Percentiles rank a stretch among this genome's conserved stretches.
Conservation (phyloP, 2,888 invertebrate genomes). For the Hoplodrina ambigua region DNA sequence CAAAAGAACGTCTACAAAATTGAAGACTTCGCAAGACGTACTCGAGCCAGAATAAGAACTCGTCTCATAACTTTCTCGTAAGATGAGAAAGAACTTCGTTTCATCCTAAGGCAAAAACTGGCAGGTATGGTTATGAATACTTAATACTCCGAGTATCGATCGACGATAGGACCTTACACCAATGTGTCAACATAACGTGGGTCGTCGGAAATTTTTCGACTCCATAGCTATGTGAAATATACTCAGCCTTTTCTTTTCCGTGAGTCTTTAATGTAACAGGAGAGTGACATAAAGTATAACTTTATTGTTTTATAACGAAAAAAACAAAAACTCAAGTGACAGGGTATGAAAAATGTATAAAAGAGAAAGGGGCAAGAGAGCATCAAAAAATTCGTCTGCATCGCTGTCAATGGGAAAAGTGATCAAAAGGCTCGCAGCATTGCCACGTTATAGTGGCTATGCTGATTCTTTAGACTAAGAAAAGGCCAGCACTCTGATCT, state of each 20-base stretch:
- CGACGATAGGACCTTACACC: constrained; percentile 8
- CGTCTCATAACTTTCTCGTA: constrained; percentile 11
- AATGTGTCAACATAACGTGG: constrained; percentile 32
- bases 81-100: constrained; percentile 28
- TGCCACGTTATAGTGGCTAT: no score
- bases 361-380: no score
- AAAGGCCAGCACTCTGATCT: no score
- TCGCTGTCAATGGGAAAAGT: no score
- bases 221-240: not conserved
- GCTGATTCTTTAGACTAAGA: no score
- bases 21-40: not conserved
- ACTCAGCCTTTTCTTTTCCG: not conserved
- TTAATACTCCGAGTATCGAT: constrained; percentile 40
- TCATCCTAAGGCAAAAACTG: constrained; percentile 17
- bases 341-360: no score
- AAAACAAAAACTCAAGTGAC: no score
- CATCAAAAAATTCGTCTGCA: no score
- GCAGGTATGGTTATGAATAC: constrained; percentile 47
- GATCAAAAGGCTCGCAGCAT: no score
- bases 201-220: constrained; percentile 3
- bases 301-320: no score
- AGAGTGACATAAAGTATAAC: no score
- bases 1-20: constrained; percentile 15
- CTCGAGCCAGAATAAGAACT: not conserved
- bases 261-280: not conserved